Evolutionary conservation across 2,797 vertebrate species (phyloP).

Genomic region (Poliocrania exsul): DNA sequence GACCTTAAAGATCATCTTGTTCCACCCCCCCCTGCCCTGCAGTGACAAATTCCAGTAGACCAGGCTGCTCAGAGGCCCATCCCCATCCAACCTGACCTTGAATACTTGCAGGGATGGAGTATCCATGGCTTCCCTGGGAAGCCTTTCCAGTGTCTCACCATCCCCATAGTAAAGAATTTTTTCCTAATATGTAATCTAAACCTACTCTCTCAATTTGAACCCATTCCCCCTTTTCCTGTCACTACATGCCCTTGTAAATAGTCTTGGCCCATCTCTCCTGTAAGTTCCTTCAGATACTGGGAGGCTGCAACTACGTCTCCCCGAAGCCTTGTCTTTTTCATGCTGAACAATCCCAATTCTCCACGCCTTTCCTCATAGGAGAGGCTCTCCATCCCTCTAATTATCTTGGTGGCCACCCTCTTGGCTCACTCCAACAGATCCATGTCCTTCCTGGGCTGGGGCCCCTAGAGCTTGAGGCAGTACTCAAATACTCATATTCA

Average conservation of each 20-base stretch:
- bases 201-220: not conserved
- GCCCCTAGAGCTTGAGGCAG: not conserved
- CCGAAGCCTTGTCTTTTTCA: not conserved
- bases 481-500: not conserved
- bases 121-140: not conserved
- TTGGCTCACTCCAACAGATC: not conserved
- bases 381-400: not conserved
- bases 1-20: not conserved
- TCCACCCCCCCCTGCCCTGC: not conserved
- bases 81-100: not conserved
- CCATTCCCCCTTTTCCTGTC: not conserved
- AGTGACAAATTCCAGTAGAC: not conserved
- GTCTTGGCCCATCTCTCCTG: not conserved
- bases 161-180: not conserved
- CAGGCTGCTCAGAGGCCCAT: not conserved
- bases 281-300: not conserved
- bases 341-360: not conserved
- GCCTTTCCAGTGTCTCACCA: not conserved
- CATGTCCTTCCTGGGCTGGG: not conserved
- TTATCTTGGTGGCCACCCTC: not conserved
- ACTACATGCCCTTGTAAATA: not conserved
- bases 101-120: not conserved
- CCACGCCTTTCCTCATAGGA: not conserved
- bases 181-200: not conserved
- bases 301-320: not conserved